Percentiles rank a stretch among this genome's conserved stretches.
phyloP scores from a whole-genome alignment of 2,888 invertebrate species.

The Synanthedon andrenaeformis region DNA sequence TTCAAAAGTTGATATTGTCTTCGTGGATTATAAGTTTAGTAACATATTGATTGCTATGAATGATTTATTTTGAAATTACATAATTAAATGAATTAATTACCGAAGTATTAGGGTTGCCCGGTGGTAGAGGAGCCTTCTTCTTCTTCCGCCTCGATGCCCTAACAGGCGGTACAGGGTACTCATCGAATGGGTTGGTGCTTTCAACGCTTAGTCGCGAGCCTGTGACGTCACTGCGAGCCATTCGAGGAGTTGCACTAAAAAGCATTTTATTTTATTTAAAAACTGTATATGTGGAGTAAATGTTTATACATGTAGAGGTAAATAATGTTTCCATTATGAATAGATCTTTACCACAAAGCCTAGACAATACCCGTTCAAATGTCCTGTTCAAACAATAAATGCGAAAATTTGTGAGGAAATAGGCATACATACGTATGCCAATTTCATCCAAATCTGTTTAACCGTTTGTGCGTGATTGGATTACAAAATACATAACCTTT shows the following conservation, averaged over 20 bases:
- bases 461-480: too few species aligned
- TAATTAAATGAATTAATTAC: conserved; percentile 16
- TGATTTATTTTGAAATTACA: neutral
- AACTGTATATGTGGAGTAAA: neutral
- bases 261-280: neutral
- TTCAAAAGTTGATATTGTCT: too few species aligned
- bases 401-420: too few species aligned
- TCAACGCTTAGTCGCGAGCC: conserved; percentile 70
- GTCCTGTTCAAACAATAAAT: too few species aligned
- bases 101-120: conserved; percentile 30
- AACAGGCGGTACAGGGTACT: conserved; percentile 55
- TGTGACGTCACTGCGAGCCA: conserved; percentile 60
- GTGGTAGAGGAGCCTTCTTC: conserved; percentile 73
- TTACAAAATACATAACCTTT: too few species aligned
- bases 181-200: conserved; percentile 73
- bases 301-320: too few species aligned
- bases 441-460: too few species aligned
- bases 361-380: too few species aligned
- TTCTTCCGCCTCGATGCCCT: conserved; percentile 73
- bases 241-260: conserved; percentile 46
- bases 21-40: too few species aligned
- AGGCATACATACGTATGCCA: too few species aligned
- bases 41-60: neutral
- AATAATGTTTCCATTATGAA: too few species aligned
- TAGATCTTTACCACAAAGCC: too few species aligned